phyloP scores from a whole-genome alignment of 2,113 vertebrate genomes.

The Salvelinus fontinalis region DNA sequence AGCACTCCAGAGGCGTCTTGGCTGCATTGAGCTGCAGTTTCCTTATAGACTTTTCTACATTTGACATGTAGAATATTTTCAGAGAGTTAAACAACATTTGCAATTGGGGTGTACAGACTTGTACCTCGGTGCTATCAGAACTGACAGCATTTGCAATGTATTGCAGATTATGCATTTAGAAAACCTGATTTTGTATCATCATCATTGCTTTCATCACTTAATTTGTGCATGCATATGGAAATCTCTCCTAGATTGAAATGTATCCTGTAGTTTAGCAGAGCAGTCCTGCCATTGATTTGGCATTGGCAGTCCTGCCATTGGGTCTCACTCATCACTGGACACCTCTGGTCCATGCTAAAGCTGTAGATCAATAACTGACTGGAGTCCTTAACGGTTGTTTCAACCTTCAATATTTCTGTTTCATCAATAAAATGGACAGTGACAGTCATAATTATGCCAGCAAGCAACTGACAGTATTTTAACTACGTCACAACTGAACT shows the following conservation, averaged over 20 bases:
- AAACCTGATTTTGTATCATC: not conserved
- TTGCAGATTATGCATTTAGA: not conserved
- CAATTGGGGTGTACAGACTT: not conserved
- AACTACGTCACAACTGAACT: conserved; percentile 41
- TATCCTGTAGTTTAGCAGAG: conserved; percentile 17
- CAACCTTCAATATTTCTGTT: conserved; percentile 26
- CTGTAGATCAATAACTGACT: conserved; percentile 41
- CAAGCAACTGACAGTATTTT: conserved; percentile 51
- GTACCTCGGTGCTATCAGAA: not conserved
- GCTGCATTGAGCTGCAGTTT: not conserved
- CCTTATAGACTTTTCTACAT: not conserved
- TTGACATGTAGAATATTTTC: not conserved
- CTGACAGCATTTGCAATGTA: not conserved
- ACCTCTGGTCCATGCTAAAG: conserved; percentile 49
- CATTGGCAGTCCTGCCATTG: conserved; percentile 64
- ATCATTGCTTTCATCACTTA: not conserved
- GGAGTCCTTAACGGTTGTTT: conserved; percentile 38
- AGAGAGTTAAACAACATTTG: not conserved
- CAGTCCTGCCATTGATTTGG: conserved; percentile 46
- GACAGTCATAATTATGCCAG: conserved; percentile 33
- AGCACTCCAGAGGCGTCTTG: conserved; percentile 27
- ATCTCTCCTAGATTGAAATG: not conserved
- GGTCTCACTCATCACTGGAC: conserved; percentile 52
- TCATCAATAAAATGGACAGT: conserved; percentile 39
- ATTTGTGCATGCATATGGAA: not conserved